These are phyloP conservation scores for Cetonia aurata DNA, from an alignment of 2,888 invertebrate species.

Conservation along the genomic window DNA sequence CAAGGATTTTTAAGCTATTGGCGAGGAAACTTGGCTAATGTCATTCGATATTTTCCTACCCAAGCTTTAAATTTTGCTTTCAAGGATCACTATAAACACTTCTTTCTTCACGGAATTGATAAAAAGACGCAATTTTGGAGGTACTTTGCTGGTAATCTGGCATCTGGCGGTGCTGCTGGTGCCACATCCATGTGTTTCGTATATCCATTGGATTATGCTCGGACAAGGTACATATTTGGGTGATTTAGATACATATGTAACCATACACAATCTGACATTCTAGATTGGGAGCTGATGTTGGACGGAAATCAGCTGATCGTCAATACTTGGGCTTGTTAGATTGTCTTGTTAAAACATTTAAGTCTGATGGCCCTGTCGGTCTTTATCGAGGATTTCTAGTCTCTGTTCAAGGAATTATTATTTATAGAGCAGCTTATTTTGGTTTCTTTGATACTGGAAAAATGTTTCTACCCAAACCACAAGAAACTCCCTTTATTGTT, in stretches of 20 bases:
- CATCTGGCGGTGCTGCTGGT: constrained; percentile 94
- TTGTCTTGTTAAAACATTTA: constrained; percentile 88
- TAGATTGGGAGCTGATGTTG: constrained; percentile 82
- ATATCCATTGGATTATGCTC: constrained; percentile 94
- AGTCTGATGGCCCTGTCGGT: constrained; percentile 85
- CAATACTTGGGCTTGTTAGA: constrained; percentile 92
- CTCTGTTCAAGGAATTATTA: constrained; percentile 95
- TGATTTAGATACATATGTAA: too few species aligned
- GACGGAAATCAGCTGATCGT: constrained; percentile 82
- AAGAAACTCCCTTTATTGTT: constrained; percentile 90
- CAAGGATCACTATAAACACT: constrained; percentile 91
- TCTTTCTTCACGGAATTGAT: constrained; percentile 87
- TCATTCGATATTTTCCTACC: constrained; percentile 94
- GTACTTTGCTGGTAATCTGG: constrained; percentile 89
- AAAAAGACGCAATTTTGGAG: constrained; percentile 92
- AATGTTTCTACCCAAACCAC: constrained; percentile 92
- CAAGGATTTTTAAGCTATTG: constrained; percentile 88
- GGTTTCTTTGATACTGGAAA: constrained; percentile 97
- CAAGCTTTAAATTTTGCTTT: constrained; percentile 96
- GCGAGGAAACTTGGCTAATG: constrained; percentile 96
- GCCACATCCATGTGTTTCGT: constrained; percentile 95
- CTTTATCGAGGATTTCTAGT: constrained; percentile 95
- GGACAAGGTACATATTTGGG: constrained; percentile 77
- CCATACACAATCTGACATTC: neutral
- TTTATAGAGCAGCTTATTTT: constrained; percentile 96